Evolutionary conservation across 2,797 vertebrate genomes (phyloP).

Genomic region (Rhincodon typus): DNA sequence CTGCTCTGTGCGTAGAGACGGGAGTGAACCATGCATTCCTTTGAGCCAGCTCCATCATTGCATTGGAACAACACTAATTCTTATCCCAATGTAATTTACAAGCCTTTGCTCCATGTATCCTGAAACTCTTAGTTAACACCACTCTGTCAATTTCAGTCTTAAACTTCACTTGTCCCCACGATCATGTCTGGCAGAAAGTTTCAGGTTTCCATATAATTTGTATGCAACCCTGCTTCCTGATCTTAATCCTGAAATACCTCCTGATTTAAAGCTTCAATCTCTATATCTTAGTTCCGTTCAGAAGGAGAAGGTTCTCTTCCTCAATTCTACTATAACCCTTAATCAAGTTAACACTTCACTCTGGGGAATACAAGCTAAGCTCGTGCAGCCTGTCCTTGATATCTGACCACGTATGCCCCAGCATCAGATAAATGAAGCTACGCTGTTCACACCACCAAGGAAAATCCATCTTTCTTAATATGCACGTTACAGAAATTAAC

Average conservation of each 20-base stretch:
- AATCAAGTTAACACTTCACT: background rate
- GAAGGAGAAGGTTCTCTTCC: background rate
- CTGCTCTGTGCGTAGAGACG: background rate
- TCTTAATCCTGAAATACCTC: background rate
- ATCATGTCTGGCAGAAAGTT: background rate
- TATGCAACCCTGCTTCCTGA: background rate
- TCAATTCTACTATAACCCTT: background rate
- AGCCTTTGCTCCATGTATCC: background rate
- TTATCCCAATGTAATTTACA: background rate
- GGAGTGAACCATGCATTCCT: background rate
- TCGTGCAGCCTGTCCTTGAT: background rate
- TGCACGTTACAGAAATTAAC: background rate
- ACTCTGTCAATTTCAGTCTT: background rate
- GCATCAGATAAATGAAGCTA: background rate
- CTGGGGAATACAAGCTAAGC: background rate
- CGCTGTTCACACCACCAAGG: background rate
- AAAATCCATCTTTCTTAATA: background rate
- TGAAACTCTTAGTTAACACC: background rate
- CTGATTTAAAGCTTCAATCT: background rate
- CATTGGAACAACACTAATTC: background rate
- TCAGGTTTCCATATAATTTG: background rate
- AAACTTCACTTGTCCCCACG: background rate
- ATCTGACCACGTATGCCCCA: background rate
- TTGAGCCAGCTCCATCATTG: background rate
- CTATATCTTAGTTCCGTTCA: background rate